Evolutionary conservation across 2,888 invertebrate genomes (phyloP).

Genomic region (Kryphioiulus occultus): DNA sequence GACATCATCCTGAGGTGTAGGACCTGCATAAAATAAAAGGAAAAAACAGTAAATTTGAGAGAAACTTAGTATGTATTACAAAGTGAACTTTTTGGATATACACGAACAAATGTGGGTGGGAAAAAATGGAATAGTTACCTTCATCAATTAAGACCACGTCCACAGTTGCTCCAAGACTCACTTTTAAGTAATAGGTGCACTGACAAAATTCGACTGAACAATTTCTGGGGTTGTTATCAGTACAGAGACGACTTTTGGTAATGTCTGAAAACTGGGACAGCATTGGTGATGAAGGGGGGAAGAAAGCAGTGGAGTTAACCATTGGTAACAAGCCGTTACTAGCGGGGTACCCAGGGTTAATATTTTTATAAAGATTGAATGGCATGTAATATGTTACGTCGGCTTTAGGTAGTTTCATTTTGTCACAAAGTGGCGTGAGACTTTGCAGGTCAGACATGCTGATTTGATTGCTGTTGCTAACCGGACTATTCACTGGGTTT

Average conservation of each 20-base stretch:
- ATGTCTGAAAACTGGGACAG: slow-evolving; percentile 73
- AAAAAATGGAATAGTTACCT: slow-evolving; percentile 65
- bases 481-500: not conserved
- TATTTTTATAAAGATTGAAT: not conserved
- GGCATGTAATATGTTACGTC: not conserved
- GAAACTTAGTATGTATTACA: too few relatives aligned
- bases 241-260: slow-evolving; percentile 72
- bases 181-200: slow-evolving; percentile 82
- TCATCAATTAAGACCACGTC: slow-evolving; percentile 86
- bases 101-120: too few relatives aligned
- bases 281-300: slow-evolving; percentile 76
- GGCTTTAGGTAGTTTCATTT: not conserved
- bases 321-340: slow-evolving; percentile 72
- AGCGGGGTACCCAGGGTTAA: not conserved
- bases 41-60: too few relatives aligned
- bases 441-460: not conserved
- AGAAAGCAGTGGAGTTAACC: slow-evolving; percentile 83
- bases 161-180: slow-evolving; percentile 73
- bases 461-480: not conserved
- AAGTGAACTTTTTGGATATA: too few relatives aligned
- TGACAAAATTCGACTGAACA: slow-evolving; percentile 79
- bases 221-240: slow-evolving; percentile 65
- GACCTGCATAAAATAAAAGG: slow-evolving; percentile 65
- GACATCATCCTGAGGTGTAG: slow-evolving; percentile 71
- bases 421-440: not conserved